These are phyloP conservation scores for Pomacea canaliculata DNA, from an alignment of 2,888 invertebrate species.

Conservation along the genomic window DNA sequence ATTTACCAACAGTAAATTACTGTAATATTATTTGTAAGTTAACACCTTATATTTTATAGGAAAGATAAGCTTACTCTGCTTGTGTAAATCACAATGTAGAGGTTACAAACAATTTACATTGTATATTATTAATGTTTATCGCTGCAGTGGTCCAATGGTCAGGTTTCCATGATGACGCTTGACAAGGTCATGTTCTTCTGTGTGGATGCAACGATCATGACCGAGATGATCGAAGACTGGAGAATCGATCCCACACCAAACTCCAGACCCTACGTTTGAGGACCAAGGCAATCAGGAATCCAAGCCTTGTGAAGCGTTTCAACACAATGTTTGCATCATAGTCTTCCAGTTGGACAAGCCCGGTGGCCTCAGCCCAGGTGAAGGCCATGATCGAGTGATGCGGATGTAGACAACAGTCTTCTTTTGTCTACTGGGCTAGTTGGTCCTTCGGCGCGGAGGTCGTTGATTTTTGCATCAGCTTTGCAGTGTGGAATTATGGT, in stretches of 20 bases:
- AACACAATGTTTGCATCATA: slow-evolving; percentile 32
- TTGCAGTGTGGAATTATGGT: slow-evolving; percentile 16
- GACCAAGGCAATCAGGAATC: slow-evolving; percentile 28
- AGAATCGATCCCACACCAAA: slow-evolving; percentile 2
- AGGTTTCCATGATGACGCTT: background rate
- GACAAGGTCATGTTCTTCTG: background rate
- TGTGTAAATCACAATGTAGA: too few species aligned
- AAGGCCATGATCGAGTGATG: slow-evolving; percentile 29
- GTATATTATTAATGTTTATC: too few species aligned
- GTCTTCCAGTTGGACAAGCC: slow-evolving; percentile 23
- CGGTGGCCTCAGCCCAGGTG: slow-evolving; percentile 27
- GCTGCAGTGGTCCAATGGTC: too few species aligned
- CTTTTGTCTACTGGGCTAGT: background rate
- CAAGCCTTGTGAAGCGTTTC: slow-evolving; percentile 23
- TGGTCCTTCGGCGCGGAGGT: background rate
- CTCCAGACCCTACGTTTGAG: background rate
- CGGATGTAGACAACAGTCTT: slow-evolving; percentile 19
- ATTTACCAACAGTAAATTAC: too few species aligned
- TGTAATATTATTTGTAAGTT: too few species aligned
- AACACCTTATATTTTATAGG: too few species aligned
- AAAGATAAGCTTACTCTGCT: too few species aligned
- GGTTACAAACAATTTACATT: too few species aligned
- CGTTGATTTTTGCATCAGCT: background rate
- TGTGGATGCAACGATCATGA: background rate
- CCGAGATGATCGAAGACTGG: background rate